phyloP scores from a whole-genome alignment of 2,113 vertebrate genomes.

The Eclectus roratus region DNA sequence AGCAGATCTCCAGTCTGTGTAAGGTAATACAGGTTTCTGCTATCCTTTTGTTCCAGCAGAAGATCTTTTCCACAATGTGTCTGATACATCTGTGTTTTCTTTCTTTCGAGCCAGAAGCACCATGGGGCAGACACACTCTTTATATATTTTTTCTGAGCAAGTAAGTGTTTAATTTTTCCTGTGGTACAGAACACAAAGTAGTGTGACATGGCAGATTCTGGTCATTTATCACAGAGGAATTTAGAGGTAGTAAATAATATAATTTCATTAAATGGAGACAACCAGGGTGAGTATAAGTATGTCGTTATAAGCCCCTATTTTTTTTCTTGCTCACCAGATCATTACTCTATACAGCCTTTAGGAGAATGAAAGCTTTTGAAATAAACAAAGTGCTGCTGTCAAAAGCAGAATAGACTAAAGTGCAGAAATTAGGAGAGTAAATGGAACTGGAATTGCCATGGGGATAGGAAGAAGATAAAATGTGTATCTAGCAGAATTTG shows the following conservation, averaged over 20 bases:
- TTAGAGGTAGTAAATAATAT: not conserved
- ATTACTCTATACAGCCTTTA: not conserved
- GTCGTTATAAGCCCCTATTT: not conserved
- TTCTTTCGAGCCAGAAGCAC: not conserved
- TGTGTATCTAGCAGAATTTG: not conserved
- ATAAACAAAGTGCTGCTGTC: conserved; percentile 54
- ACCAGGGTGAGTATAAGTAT: not conserved
- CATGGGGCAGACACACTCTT: not conserved
- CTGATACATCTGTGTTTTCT: not conserved
- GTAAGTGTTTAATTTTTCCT: not conserved
- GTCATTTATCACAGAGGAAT: not conserved
- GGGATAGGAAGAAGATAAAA: not conserved
- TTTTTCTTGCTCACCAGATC: conserved; percentile 14
- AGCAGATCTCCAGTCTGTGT: not conserved
- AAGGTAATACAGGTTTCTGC: not conserved
- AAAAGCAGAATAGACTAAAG: conserved; percentile 39
- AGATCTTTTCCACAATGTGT: not conserved
- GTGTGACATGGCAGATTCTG: not conserved
- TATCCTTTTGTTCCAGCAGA: not conserved
- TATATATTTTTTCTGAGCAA: not conserved
- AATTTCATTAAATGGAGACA: not conserved
- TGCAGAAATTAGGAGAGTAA: conserved; percentile 42
- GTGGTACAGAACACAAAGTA: not conserved
- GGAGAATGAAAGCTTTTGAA: conserved; percentile 38
- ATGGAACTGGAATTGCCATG: conserved; percentile 20